Evolutionary conservation across 2,797 vertebrate species (phyloP).

Genomic region (Chaetodon trifasciatus): DNA sequence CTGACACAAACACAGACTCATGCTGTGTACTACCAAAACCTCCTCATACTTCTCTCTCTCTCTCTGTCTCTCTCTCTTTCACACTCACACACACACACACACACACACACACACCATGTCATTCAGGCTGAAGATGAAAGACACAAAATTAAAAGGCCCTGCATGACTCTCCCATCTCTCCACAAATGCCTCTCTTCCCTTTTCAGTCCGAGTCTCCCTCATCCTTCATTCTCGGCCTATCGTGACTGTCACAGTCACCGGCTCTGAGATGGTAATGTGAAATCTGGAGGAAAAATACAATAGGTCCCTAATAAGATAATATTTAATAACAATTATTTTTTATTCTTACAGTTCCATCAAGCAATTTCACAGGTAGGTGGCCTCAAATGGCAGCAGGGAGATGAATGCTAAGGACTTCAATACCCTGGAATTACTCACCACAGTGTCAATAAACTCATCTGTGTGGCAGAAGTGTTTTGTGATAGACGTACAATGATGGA

Average conservation of each 20-base stretch:
- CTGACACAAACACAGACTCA: conserved; percentile 4
- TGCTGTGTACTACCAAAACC: conserved; percentile 33
- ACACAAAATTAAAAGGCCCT: conserved; percentile 57
- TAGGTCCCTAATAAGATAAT: conserved; percentile 52
- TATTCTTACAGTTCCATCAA: conserved; percentile 47
- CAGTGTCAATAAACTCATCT: conserved; percentile 21
- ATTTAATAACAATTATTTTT: conserved; percentile 36
- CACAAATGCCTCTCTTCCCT: conserved; percentile 34
- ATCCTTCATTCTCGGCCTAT: conserved; percentile 34
- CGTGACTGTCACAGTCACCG: conserved; percentile 29
- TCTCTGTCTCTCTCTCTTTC: not conserved
- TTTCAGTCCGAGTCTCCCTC: conserved; percentile 18
- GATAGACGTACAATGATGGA: conserved; percentile 28
- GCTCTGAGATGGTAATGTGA: conserved; percentile 18
- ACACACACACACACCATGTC: conserved; percentile 11
- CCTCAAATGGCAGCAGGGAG: conserved; percentile 41
- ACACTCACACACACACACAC: conserved; percentile 13
- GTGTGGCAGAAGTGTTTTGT: conserved; percentile 12
- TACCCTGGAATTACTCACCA: conserved; percentile 21
- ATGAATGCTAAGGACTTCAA: conserved; percentile 38
- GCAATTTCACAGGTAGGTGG: conserved; percentile 70
- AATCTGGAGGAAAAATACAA: conserved; percentile 39
- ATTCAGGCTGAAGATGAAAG: conserved; percentile 68
- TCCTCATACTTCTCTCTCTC: conserved; percentile 6
- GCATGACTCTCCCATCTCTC: conserved; percentile 43